A percentile compares a stretch with the other conserved stretches of the same genome.
These are phyloP conservation scores for Tipula vernalis DNA, from an alignment of 2,888 invertebrate species.

Conservation along the genomic window DNA sequence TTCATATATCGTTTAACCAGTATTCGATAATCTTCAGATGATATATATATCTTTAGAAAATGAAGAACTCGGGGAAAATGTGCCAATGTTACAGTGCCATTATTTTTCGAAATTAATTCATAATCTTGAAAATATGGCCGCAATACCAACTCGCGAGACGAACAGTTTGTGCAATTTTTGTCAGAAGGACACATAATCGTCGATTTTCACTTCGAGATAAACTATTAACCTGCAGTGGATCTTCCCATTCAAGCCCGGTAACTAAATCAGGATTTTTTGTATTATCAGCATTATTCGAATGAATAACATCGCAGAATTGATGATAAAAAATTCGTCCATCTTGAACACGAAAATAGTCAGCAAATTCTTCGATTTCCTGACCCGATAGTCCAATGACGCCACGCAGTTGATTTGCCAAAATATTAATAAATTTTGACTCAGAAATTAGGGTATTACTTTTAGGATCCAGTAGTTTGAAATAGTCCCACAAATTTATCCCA, in stretches of 20 bases:
- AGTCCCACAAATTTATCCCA: conserved; percentile 57
- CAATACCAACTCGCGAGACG: conserved; percentile 47
- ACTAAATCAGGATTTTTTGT: conserved; percentile 36
- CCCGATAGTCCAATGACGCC: conserved; percentile 54
- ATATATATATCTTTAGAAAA: conserved; percentile 54
- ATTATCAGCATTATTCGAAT: conserved; percentile 47
- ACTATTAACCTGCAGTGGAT: conserved; percentile 51
- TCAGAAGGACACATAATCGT: conserved; percentile 52
- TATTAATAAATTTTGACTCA: conserved; percentile 59
- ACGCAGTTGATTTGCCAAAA: conserved; percentile 54
- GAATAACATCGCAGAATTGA: conserved; percentile 61
- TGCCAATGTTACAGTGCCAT: conserved; percentile 60
- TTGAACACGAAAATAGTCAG: conserved; percentile 66
- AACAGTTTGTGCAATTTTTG: conserved; percentile 53
- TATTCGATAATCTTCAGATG: conserved; percentile 58
- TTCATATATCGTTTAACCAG: conserved; percentile 63
- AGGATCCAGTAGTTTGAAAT: conserved; percentile 55
- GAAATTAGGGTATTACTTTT: conserved; percentile 54
- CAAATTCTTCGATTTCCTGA: conserved; percentile 56
- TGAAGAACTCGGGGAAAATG: conserved; percentile 64
- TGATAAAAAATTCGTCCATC: conserved; percentile 66
- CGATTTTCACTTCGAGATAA: conserved; percentile 53
- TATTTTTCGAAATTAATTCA: conserved; percentile 47
- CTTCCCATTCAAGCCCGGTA: conserved; percentile 52
- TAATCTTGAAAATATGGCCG: conserved; percentile 47